Conservation (phyloP, 2,797 vertebrate species). For the Sebastes steindachneri region DNA sequence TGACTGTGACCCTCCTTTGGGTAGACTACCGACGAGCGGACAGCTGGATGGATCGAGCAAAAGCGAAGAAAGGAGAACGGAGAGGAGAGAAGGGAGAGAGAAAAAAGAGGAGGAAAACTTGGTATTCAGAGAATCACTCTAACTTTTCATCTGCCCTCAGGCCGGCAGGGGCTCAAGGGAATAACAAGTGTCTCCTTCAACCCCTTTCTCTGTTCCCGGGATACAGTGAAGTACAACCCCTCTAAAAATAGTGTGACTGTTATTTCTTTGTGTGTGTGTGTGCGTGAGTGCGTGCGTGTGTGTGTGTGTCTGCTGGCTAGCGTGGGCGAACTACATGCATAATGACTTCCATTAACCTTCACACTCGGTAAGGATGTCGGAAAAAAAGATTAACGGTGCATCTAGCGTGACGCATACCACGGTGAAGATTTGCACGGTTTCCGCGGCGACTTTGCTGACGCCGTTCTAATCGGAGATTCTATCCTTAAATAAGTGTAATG, state of each 20-base stretch:
- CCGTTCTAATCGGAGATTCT: not conserved
- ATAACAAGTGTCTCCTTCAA: slow-evolving; percentile 76
- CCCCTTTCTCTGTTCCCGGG: slow-evolving; percentile 61
- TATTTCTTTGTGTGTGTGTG: slow-evolving; percentile 47
- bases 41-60: slow-evolving; percentile 70
- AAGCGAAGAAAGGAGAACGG: slow-evolving; percentile 48
- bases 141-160: slow-evolving; percentile 74
- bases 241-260: slow-evolving; percentile 77
- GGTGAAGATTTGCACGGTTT: not conserved
- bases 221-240: slow-evolving; percentile 70
- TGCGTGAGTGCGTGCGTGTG: not conserved
- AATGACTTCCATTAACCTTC: slow-evolving; percentile 81
- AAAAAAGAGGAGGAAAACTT: slow-evolving; percentile 53
- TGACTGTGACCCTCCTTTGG: slow-evolving; percentile 87
- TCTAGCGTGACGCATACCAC: slow-evolving; percentile 20
- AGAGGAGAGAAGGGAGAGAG: not conserved
- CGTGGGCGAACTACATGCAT: slow-evolving; percentile 65
- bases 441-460: not conserved
- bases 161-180: slow-evolving; percentile 67
- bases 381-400: slow-evolving; percentile 46
- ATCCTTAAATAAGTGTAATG: slow-evolving; percentile 10
- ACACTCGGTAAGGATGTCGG: slow-evolving; percentile 48
- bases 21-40: slow-evolving; percentile 65
- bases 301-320: slow-evolving; percentile 42
- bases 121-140: slow-evolving; percentile 68